Evolutionary conservation across 2,113 vertebrate species (phyloP).

Genomic region (Brachyhypopomus occidentalis): DNA sequence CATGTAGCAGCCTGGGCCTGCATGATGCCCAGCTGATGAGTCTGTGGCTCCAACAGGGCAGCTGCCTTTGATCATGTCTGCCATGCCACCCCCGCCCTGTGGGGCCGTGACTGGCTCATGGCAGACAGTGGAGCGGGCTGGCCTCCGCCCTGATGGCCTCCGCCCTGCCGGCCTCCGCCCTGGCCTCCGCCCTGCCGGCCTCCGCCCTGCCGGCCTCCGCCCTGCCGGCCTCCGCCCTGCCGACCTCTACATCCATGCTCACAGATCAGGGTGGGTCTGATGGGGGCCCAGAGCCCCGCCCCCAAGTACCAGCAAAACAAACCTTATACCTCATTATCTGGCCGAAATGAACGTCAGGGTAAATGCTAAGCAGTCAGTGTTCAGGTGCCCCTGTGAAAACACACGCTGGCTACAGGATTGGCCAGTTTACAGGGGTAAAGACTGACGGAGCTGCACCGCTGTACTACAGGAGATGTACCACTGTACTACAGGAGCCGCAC

Average conservation of each 20-base stretch:
- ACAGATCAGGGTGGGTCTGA: neutral
- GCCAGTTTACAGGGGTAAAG: too few relatives aligned
- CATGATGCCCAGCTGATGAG: slow-evolving; percentile 42
- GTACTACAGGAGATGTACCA: too few relatives aligned
- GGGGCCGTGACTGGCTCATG: slow-evolving; percentile 21
- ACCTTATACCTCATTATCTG: neutral
- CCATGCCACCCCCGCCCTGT: slow-evolving; percentile 27
- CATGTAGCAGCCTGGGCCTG: slow-evolving; percentile 44
- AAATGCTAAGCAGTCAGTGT: too few relatives aligned
- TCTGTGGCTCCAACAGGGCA: slow-evolving; percentile 15
- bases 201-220: too few relatives aligned
- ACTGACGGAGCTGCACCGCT: too few relatives aligned
- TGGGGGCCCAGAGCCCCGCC: neutral
- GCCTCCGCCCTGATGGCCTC: neutral
- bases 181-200: too few relatives aligned
- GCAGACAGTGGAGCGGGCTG: neutral
- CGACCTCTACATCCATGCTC: neutral
- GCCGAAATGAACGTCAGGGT: neutral
- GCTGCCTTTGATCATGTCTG: slow-evolving; percentile 48
- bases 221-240: too few relatives aligned
- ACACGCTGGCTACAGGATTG: too few relatives aligned
- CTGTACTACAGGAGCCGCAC: too few relatives aligned
- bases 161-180: too few relatives aligned
- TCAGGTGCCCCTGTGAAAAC: too few relatives aligned
- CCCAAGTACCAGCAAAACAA: neutral